Evolutionary conservation across 1,140 invertebrate genomes (phyloP), one percentile per base, ranked within the genome.

Genomic region (Acromyrmex echinatior): DNA sequence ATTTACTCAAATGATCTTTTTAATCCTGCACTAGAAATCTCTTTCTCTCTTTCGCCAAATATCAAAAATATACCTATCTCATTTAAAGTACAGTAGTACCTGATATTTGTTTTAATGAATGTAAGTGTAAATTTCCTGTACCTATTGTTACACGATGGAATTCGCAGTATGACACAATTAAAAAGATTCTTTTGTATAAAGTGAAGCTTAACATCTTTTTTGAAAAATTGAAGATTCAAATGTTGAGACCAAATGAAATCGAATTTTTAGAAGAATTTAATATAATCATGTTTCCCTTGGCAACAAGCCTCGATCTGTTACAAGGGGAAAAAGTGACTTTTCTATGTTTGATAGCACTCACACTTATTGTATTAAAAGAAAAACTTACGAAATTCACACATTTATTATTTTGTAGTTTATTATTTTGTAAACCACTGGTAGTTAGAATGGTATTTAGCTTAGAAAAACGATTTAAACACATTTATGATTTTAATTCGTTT

Each of bases 251-350:
- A 12, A 6, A 31, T n/a, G 7, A 53, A 76, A 76, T 35, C 35
- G 16, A 31, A 74, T 60, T 77, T 4, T 58, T 77, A 58, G 73
- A 77, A 39, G 31, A 77, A 60, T 77, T 77, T 45, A 2, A 21
- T 9, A 60, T 16, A 5, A 45, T 77, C 16, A 77, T 77, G 74
- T 21, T 35, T 60, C 56, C 12, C 0, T 39, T 77, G 45, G 56
- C 56, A 60, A 4, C 7, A 18, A 77, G n/a, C 5, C n/a, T 77
- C 14, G 31, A 45, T 6, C 31, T 77, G 18, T 18, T 60, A 5
- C n/a, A 77, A 45, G 31, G 35, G 10, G 56, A 77, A 53, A 56
- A 74, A 65, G 31, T 9, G 2, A n/a, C 16, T n/a, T 16, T 74
- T 74, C 31, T 56, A 31, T 0, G 21, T 28, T 10, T 62, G 14